Evolutionary conservation across 2,797 vertebrate species (phyloP).

Genomic region (Amphiprion clarkii): DNA sequence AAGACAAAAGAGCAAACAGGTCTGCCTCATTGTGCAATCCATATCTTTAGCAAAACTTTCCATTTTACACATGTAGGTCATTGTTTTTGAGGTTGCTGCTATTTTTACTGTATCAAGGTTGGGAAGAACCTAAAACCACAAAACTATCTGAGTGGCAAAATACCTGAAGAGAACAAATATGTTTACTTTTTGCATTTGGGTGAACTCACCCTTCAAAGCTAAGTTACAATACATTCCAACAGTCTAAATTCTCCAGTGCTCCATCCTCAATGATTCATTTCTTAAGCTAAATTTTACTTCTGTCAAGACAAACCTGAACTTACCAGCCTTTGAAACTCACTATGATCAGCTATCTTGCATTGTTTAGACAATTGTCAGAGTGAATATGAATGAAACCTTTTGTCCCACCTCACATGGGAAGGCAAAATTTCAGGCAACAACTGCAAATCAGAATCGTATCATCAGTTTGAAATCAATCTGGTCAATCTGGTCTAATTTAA

Average conservation of each 20-base stretch:
- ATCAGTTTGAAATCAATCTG: constrained; percentile 30
- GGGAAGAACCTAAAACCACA: not conserved
- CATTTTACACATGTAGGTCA: no score
- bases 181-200: not conserved
- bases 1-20: no score
- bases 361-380: not conserved
- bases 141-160: not conserved
- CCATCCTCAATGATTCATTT: no score
- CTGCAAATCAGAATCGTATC: constrained; percentile 25
- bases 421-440: not conserved
- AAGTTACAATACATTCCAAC: not conserved
- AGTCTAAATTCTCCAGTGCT: no score
- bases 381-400: not conserved
- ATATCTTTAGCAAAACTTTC: no score
- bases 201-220: not conserved
- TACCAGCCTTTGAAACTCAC: not conserved
- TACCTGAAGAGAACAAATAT: not conserved
- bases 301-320: not conserved
- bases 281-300: no score
- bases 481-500: constrained; percentile 42
- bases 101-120: not conserved
- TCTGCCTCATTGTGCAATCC: no score
- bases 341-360: not conserved
- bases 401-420: no score
- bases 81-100: no score